Evolutionary conservation across 2,797 vertebrate genomes (phyloP).

Genomic region (Heterohyrax brucei): DNA sequence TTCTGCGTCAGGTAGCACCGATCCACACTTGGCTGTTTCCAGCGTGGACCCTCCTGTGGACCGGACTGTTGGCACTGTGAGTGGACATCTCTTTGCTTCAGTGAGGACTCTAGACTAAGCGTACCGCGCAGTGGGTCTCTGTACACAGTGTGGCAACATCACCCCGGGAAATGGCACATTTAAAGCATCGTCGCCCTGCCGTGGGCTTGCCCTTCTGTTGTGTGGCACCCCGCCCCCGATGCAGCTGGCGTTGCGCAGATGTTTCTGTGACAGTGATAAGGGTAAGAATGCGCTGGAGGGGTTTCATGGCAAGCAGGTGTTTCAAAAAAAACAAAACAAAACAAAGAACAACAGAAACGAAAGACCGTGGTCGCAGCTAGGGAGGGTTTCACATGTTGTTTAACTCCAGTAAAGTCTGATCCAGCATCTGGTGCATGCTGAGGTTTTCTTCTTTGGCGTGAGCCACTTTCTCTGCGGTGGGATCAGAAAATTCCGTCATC

Average conservation of each 20-base stretch:
- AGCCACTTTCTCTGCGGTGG: conserved; percentile 98
- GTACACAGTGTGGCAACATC: conserved; percentile 88
- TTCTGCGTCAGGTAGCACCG: conserved; percentile 94
- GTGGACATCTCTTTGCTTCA: conserved; percentile 78
- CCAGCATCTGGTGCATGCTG: conserved; percentile 99
- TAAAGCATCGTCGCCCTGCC: conserved; percentile 73
- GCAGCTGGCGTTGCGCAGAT: conserved; percentile 82
- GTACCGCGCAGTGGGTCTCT: conserved; percentile 80
- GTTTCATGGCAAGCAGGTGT: conserved; percentile 94
- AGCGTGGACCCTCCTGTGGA: conserved; percentile 55
- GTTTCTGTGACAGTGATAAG: conserved; percentile 89
- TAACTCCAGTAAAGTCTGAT: conserved; percentile 99
- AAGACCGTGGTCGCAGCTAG: conserved; percentile 90
- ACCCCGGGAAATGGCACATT: conserved; percentile 89
- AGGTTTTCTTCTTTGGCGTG: conserved; percentile 99
- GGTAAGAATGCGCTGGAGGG: conserved; percentile 89
- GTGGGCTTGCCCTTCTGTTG: conserved; percentile 81
- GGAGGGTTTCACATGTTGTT: conserved; percentile 98
- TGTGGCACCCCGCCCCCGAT: conserved; percentile 81
- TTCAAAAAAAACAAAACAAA: conserved; percentile 87
- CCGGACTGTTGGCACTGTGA: conserved; percentile 86
- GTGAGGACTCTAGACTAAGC: conserved; percentile 82
- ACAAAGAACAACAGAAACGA: conserved; percentile 77
- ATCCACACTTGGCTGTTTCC: conserved; percentile 90
- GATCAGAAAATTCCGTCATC: conserved; percentile 94